phyloP scores from a whole-genome alignment of 2,888 invertebrate species.

The Pristionchus exspectatus region DNA sequence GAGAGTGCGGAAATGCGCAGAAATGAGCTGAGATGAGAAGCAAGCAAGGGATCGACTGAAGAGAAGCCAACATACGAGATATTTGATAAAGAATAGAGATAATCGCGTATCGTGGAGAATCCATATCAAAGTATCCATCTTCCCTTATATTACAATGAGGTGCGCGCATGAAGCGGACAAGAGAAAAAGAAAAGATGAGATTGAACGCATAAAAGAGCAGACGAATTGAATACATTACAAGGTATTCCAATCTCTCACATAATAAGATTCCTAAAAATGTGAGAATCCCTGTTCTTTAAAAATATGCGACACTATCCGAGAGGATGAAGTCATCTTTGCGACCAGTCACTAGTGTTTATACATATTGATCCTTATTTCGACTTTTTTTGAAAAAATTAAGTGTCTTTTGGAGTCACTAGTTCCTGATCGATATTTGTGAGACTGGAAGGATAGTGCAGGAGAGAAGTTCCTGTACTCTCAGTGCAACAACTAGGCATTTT shows the following conservation, averaged over 20 bases:
- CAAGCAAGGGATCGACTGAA: neutral
- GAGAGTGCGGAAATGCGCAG: constrained; percentile 13
- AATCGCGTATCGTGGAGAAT: constrained; percentile 2
- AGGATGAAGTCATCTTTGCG: neutral
- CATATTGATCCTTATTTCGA: too few relatives aligned
- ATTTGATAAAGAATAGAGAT: neutral
- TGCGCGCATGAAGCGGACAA: neutral
- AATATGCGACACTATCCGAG: neutral
- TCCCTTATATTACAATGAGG: neutral
- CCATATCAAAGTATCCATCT: neutral
- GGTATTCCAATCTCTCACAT: neutral
- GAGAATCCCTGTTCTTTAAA: neutral
- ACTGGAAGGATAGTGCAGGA: neutral
- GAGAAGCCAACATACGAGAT: constrained; percentile 17
- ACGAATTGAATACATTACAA: neutral
- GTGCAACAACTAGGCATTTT: neutral
- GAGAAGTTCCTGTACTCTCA: constrained; percentile 4
- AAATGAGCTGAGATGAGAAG: constrained; percentile 18
- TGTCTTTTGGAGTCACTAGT: neutral
- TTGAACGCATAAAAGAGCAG: neutral
- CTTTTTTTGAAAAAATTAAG: too few relatives aligned
- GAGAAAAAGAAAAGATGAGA: constrained; percentile 2
- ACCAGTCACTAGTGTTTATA: neutral
- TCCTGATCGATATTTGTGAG: neutral
- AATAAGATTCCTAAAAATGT: neutral